These are phyloP conservation scores for Eriosoma lanigerum DNA, from an alignment of 1,140 invertebrate species.

Conservation along the genomic window DNA sequence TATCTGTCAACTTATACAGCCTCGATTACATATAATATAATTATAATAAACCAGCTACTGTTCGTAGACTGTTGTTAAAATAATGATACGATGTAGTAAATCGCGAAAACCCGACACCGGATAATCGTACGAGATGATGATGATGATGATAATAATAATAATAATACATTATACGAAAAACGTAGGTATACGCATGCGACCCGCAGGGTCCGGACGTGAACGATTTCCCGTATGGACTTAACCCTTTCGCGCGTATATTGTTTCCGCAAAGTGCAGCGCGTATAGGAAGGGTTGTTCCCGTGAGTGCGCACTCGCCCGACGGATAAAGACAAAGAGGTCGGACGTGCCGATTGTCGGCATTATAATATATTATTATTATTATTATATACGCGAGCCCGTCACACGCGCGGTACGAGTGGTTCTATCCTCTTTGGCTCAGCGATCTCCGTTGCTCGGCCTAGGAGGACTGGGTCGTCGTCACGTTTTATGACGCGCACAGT, in stretches of 20 bases:
- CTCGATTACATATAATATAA: too few relatives aligned
- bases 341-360: constrained; percentile 44
- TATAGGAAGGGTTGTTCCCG: too few relatives aligned
- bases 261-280: neutral
- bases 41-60: too few relatives aligned
- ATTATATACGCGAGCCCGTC: neutral
- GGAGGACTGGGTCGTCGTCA: neutral
- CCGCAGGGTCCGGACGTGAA: neutral
- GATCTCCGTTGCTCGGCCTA: neutral
- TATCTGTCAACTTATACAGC: too few relatives aligned
- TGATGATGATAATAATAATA: too few relatives aligned
- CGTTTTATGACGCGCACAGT: constrained; percentile 40
- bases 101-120: constrained; percentile 16
- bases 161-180: neutral
- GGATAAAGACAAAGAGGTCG: constrained; percentile 47
- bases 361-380: too few relatives aligned
- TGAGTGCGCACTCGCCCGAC: neutral
- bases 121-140: neutral
- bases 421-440: neutral
- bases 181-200: neutral
- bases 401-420: neutral
- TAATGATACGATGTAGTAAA: too few relatives aligned
- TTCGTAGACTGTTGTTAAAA: too few relatives aligned
- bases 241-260: constrained; percentile 14
- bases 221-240: constrained; percentile 30